phyloP scores from a whole-genome alignment of 2,888 invertebrate species.

The Drosophila pseudotakahashii region DNA sequence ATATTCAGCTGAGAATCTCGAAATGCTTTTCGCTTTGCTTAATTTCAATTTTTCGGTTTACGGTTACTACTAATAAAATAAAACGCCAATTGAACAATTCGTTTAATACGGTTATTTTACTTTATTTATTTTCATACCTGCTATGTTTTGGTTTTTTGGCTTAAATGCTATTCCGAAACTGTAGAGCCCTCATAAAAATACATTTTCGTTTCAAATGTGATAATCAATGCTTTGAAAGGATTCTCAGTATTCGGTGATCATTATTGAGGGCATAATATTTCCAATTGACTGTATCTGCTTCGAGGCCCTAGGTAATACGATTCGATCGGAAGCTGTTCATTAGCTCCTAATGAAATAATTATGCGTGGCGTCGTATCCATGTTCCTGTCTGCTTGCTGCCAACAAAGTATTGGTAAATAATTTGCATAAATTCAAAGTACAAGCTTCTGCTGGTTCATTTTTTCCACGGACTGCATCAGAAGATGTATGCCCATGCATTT shows the following conservation, averaged over 20 bases:
- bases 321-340: constrained; percentile 27
- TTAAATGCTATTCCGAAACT: too few species aligned
- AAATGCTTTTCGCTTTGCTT: not conserved
- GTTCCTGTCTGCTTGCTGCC: not conserved
- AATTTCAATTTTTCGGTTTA: not conserved
- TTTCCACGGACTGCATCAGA: not conserved
- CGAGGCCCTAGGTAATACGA: not conserved
- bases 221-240: not conserved
- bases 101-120: not conserved
- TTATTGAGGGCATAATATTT: not conserved
- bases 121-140: not conserved
- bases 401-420: constrained; percentile 27
- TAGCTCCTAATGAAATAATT: constrained; percentile 39
- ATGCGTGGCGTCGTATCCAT: constrained; percentile 3
- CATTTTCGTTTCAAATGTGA: not conserved
- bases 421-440: constrained; percentile 16
- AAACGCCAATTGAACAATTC: not conserved
- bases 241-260: not conserved
- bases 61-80: not conserved
- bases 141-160: not conserved
- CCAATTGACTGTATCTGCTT: not conserved
- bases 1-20: not conserved
- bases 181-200: not conserved
- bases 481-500: constrained; percentile 5
- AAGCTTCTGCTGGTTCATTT: not conserved